Evolutionary conservation across 1,140 invertebrate species (phyloP).

Genomic region (Bombus pascuorum): DNA sequence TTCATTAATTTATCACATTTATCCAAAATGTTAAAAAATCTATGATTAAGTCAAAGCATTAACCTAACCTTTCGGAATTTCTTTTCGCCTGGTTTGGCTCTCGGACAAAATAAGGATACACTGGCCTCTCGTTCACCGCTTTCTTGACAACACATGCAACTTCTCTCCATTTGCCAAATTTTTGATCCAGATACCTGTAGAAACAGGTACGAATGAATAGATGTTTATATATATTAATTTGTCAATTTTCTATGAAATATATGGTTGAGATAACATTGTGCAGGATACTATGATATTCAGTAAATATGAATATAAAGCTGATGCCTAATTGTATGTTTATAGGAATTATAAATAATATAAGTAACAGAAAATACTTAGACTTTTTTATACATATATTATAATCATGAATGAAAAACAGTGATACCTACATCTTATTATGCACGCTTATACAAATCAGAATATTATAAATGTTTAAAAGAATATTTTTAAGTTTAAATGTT

Average conservation of each 20-base stretch:
- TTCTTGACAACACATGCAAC: slow-evolving; percentile 97
- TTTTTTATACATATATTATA: background rate
- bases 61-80: slow-evolving; percentile 91
- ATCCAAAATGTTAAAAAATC: background rate
- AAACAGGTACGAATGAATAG: slow-evolving; percentile 54
- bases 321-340: background rate
- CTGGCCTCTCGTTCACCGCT: slow-evolving; percentile 95
- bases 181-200: slow-evolving; percentile 95
- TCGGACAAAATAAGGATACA: slow-evolving; percentile 94
- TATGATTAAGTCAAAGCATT: slow-evolving; percentile 7
- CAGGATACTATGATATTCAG: background rate
- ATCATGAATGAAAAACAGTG: background rate
- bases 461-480: background rate
- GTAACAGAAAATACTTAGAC: background rate
- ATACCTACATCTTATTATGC: background rate
- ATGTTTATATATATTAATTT: background rate
- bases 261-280: background rate
- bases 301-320: background rate
- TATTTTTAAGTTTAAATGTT: background rate
- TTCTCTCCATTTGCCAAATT: slow-evolving; percentile 97
- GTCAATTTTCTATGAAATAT: background rate
- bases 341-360: background rate
- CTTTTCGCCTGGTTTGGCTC: slow-evolving; percentile 91
- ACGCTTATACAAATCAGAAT: background rate
- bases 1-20: slow-evolving; percentile 13